Conservation (phyloP, 2,113 vertebrate species). For the Gadus chalcogrammus region DNA sequence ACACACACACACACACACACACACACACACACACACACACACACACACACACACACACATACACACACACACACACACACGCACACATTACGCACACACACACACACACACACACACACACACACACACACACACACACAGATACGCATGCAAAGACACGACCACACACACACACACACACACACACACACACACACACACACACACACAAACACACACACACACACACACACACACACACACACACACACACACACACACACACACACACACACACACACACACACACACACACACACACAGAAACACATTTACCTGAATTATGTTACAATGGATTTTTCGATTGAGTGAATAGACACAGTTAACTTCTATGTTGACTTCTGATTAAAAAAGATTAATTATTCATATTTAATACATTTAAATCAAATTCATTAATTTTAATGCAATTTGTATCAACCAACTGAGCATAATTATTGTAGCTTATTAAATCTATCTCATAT, state of each 20-base stretch:
- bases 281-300: no score
- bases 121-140: not conserved
- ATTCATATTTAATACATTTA: no score
- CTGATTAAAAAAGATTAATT: no score
- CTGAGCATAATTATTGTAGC: not conserved
- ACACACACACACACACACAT: constrained; percentile 4
- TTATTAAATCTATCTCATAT: no score
- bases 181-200: fast-evolving
- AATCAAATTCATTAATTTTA: not conserved
- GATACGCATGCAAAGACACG: not conserved
- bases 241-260: not conserved
- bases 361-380: no score
- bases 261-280: no score
- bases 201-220: no score
- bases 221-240: no score
- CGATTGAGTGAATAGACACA: no score
- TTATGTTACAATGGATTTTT: not conserved
- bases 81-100: not conserved
- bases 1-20: not conserved
- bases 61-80: constrained; percentile 3
- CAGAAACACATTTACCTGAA: not conserved
- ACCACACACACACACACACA: no score
- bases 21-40: constrained; percentile 4
- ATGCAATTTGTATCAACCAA: not conserved
- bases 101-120: not conserved